Evolutionary conservation across 2,888 invertebrate genomes (phyloP), one percentile per base, ranked within the genome.

Genomic region (Heteromyza rotundicornis): DNA sequence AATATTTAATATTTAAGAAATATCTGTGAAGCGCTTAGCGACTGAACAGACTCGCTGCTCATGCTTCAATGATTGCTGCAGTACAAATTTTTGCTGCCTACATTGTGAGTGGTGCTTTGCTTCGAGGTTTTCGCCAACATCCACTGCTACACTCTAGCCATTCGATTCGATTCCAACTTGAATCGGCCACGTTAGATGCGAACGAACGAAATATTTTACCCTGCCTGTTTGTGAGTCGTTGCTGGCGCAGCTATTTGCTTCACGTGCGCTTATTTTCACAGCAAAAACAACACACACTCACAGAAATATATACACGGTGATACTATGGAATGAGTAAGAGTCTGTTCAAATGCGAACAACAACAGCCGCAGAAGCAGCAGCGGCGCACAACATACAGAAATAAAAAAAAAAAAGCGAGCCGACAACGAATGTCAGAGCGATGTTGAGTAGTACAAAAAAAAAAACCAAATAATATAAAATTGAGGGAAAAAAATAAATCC

Each of bases 351-450:
- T 35, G 55, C 40, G 19, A 57, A 32, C 55, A 36, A 22, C 59
- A n/a, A 35, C 44, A 57, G 32, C 24, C 55, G 44, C 57, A 51
- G 16, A 14, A 24, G 5, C 27, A 24, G 27, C 51, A 24, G 14
- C 40, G 36, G 8, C 16, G 35, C 14, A 40, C 32, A 53, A 35
- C 53, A 19, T 10, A 53, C 53, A 32, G 27, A 19, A n/a, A 53
- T 53, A 53, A 16, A 7, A 27, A 24, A 52, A 8, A 53, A 14
- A 40, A 40, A 54, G 64, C 65, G 63, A 68, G 64, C 69, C 66
- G 65, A 62, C 68, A 66, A 63, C 64, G 68, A 68, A 70, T 68
- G 67, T 64, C 64, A 67, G 57, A 66, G 66, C 20, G n/a, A 27
- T n/a, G n/a, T 62, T 61, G 63, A 59, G 57, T 60, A 62, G n/a